A percentile compares a stretch with the other conserved stretches of the same genome.
Conservation (phyloP, 2,888 invertebrate species). For the Campoplex capitator region DNA sequence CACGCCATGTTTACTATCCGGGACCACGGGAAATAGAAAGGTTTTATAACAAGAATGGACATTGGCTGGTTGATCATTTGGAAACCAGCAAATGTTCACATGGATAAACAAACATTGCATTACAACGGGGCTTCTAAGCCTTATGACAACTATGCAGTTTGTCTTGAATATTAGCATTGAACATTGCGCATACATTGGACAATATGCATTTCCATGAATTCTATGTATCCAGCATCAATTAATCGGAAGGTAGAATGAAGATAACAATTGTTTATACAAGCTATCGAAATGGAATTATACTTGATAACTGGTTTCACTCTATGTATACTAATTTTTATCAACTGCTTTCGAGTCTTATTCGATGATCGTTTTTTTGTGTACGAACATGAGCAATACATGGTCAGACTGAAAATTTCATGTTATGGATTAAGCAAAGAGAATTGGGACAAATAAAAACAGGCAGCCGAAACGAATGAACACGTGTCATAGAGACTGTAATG, state of each 20-base stretch:
- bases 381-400: not conserved
- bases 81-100: slow-evolving; percentile 14
- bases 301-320: not conserved
- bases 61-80: not conserved
- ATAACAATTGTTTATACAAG: not conserved
- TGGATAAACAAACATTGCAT: not conserved
- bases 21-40: not conserved
- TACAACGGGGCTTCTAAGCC: not conserved
- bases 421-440: not conserved
- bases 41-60: not conserved
- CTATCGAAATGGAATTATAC: not conserved
- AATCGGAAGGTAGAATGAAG: not conserved
- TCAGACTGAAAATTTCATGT: not conserved
- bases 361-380: not conserved
- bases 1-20: not conserved
- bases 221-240: not conserved
- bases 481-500: not conserved
- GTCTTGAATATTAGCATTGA: not conserved
- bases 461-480: slow-evolving; percentile 14
- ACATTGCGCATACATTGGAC: not conserved
- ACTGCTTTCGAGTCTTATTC: not conserved
- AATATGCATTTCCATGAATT: not conserved
- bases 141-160: not conserved
- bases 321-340: not conserved
- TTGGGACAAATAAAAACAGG: not conserved